These are phyloP conservation scores for Pollenia griseotomentosa DNA, from an alignment of 2,888 invertebrate genomes.

Conservation along the genomic window DNA sequence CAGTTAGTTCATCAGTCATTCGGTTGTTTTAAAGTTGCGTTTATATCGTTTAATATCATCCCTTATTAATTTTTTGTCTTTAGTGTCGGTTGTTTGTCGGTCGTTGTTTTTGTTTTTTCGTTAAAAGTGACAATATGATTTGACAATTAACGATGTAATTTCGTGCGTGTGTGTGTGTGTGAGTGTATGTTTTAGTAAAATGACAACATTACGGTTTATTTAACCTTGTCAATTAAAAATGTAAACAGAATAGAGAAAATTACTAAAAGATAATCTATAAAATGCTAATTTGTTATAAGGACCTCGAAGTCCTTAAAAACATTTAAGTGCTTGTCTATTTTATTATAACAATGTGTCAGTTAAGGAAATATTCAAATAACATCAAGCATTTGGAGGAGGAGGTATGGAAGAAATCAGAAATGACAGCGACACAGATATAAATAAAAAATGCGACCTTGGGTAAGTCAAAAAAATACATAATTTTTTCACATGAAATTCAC, in stretches of 20 bases:
- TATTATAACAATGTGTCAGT: constrained; percentile 6
- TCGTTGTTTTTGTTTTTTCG: constrained; percentile 27
- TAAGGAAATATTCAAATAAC: constrained; percentile 7
- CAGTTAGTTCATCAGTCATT: constrained; percentile 9
- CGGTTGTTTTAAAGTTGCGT: background rate
- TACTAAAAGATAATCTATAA: background rate
- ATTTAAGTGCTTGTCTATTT: constrained; percentile 20
- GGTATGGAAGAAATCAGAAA: constrained; percentile 6
- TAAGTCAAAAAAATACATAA: background rate
- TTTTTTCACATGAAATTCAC: no score
- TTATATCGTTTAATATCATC: constrained; percentile 48
- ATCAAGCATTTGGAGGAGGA: constrained; percentile 10
- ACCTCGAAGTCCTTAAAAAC: constrained; percentile 24
- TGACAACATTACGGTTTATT: constrained; percentile 20
- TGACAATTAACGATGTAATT: constrained; percentile 60
- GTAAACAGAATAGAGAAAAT: background rate
- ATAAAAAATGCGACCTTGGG: background rate
- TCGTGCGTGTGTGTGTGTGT: constrained; percentile 1
- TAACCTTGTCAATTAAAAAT: constrained; percentile 50
- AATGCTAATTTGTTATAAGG: constrained; percentile 46
- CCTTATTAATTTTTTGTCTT: constrained; percentile 22
- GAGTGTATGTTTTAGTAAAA: background rate
- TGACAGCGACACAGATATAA: background rate
- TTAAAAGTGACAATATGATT: constrained; percentile 58
- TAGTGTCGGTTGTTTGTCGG: background rate